Base-by-base conservation (phyloP, 1,140 invertebrate genomes). In the Spodoptera litura region DNA sequence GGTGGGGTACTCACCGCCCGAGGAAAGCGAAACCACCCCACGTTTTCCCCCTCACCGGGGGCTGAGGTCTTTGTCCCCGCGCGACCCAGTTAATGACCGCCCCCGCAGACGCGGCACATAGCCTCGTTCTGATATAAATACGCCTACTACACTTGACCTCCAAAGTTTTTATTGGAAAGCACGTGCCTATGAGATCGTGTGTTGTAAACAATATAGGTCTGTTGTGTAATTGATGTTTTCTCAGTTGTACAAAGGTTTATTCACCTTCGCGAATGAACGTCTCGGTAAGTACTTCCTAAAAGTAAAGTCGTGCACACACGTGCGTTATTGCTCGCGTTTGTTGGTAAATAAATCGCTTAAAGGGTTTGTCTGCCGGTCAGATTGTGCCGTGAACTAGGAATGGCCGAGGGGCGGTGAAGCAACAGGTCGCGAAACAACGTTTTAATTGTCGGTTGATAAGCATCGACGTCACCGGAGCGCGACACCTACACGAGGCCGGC, bases 131-230 rank as follows among this genome's bases (percentile, higher is more conserved):
- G 90, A 94, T 94, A 94, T 93, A 94, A 94, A 93, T 94, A 93
- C 90, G 91, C 93, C 91, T 92, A 93, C 91, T 94, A 94, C 93
- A 94, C 93, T 94, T 94, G 93, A 94, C 93, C 93, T 94, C 93
- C 89, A 94, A 94, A 93, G 91, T 93, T 94, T 94, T 94, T 93
- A 93, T 94, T 92, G 91, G 88, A 93, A 93, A 93, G 88, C 93
- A 94, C 91, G 91, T 91, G 91, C 88, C 86, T 83, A 85, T 86
- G 88, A 88, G 89, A 92, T 86, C 86, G 87, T 88, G 80, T 87
- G 82, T 88, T 88, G 88, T 92, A 92, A 92, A 92, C 89, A 90
- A 88, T 88, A 85, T 78, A 9, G 38, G n/a, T 35, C 58, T 53
- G 66, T 72, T 72, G 56, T 59, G 62, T 77, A 58, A 64, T 75